Percentiles rank a stretch among this genome's conserved stretches.
These are phyloP conservation scores for Heliconius himera DNA, from an alignment of 1,140 invertebrate genomes.

Conservation along the genomic window DNA sequence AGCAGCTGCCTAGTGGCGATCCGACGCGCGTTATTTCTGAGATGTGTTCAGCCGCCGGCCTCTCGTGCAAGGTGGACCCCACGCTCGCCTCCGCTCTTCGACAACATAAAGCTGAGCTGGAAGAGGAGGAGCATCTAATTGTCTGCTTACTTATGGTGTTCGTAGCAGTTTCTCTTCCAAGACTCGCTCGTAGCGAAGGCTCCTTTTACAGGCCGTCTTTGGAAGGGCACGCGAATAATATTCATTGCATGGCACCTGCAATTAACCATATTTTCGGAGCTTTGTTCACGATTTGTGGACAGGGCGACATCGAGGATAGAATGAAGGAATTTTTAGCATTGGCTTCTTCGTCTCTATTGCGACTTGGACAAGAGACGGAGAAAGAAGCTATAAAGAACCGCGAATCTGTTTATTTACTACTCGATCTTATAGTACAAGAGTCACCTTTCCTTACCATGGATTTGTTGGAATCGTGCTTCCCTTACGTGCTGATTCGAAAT, in stretches of 20 bases:
- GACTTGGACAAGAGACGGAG: slow-evolving; percentile 97
- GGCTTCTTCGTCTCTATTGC: slow-evolving; percentile 96
- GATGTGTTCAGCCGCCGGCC: slow-evolving; percentile 97
- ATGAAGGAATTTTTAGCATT: slow-evolving; percentile 99
- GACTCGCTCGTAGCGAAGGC: slow-evolving; percentile 94
- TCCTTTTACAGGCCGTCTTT: slow-evolving; percentile 95
- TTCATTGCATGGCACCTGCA: slow-evolving; percentile 97
- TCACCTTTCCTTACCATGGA: slow-evolving; percentile 99
- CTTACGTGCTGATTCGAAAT: slow-evolving; percentile 97
- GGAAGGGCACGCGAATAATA: slow-evolving; percentile 98
- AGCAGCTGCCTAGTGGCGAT: slow-evolving; percentile 95
- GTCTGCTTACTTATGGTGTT: slow-evolving; percentile 99
- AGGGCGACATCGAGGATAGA: slow-evolving; percentile 97
- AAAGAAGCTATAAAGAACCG: slow-evolving; percentile 96
- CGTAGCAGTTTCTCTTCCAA: slow-evolving; percentile 98
- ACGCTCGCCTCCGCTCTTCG: slow-evolving; percentile 94
- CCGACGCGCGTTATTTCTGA: slow-evolving; percentile 96
- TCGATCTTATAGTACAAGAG: slow-evolving; percentile 98
- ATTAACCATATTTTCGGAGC: slow-evolving; percentile 99
- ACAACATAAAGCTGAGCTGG: slow-evolving; percentile 92
- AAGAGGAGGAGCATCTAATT: slow-evolving; percentile 95
- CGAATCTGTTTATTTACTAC: slow-evolving; percentile 97
- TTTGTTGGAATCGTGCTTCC: slow-evolving; percentile 98
- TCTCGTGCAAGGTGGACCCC: slow-evolving; percentile 96
- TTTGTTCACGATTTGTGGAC: slow-evolving; percentile 96